Evolutionary conservation across 2,797 vertebrate species (phyloP), one percentile per base, ranked within the genome.

Genomic region (Phoebastria nigripes): DNA sequence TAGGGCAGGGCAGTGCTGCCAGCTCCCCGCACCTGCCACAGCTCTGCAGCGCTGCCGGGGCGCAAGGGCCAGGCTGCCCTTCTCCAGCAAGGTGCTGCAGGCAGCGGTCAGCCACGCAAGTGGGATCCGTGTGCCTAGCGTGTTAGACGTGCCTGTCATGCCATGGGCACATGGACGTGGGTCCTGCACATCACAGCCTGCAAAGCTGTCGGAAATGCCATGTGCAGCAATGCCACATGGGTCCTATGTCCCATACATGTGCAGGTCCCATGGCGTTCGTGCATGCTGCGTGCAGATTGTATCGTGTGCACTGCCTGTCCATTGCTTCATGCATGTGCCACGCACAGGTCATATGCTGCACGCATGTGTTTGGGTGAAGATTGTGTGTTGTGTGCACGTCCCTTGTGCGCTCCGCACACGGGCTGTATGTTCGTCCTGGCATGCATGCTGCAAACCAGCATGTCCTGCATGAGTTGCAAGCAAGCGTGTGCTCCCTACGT

Each of bases 301-400:
- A 86, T 72, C 56, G 46, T 2, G 24, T 20, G 44, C 20, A 2
- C 47, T 6, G 59, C 59, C 72, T 16, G 55, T 4, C 67, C 55
- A 2, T 28, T 1, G 2, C 58, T 55, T 37, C 65, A 21, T 2
- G n/a, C 20, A 1, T 4, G 44, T 51, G 59, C 44, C 89, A n/a
- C 1, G 3, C 81, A 37, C 17, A 9, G 22, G 26, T 33, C 59
- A 11, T 6, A 37, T 0, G 1, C 58, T 11, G 12, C 41, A 5
- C 1, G 11, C 16, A 0, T 2, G 19, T 35, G n/a, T 69, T 66
- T n/a, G 54, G 69, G 63, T 49, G 82, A 63, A 35, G 69, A 15
- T 0, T 4, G 73, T 11, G 0, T 4, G 54, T 3, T 9, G n/a
- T 41, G 49, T 2, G 6, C 24, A 0, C 0, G 10, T 26, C 67